Conservation (phyloP, 2,888 invertebrate species). For the Augochlorella aurata region DNA sequence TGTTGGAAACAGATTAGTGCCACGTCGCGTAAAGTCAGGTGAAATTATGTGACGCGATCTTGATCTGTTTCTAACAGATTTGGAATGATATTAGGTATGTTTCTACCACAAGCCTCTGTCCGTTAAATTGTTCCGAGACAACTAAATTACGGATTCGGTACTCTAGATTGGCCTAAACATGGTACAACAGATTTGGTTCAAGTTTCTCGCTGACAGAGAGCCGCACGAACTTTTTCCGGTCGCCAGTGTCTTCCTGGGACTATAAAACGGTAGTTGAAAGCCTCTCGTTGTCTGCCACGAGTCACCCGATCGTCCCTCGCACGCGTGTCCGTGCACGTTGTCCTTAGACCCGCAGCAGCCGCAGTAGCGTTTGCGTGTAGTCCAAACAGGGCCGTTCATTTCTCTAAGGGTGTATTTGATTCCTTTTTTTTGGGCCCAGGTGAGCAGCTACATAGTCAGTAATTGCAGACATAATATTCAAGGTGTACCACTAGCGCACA, state of each 20-base stretch:
- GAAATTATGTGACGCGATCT: too few relatives aligned
- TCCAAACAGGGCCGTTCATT: background rate
- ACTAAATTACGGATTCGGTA: too few relatives aligned
- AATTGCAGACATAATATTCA: constrained; percentile 74
- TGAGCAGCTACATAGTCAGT: constrained; percentile 74
- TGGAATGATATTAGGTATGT: too few relatives aligned
- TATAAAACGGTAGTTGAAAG: background rate
- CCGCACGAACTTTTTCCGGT: too few relatives aligned
- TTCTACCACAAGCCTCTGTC: too few relatives aligned
- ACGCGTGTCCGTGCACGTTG: background rate
- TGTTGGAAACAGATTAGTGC: too few relatives aligned
- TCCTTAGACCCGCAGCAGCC: background rate
- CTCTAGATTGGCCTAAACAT: too few relatives aligned
- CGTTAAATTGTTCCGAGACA: too few relatives aligned
- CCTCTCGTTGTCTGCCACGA: background rate
- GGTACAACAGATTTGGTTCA: too few relatives aligned
- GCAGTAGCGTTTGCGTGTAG: background rate
- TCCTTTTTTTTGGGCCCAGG: constrained; percentile 52
- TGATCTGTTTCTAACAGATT: too few relatives aligned
- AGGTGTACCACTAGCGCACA: constrained; percentile 64
- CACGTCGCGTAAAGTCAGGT: too few relatives aligned
- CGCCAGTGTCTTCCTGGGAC: background rate
- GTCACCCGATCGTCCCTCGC: background rate
- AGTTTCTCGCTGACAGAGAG: too few relatives aligned
- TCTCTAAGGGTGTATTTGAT: constrained; percentile 37